phyloP scores from a whole-genome alignment of 1,140 invertebrate genomes.

The Triops cancriformis region DNA sequence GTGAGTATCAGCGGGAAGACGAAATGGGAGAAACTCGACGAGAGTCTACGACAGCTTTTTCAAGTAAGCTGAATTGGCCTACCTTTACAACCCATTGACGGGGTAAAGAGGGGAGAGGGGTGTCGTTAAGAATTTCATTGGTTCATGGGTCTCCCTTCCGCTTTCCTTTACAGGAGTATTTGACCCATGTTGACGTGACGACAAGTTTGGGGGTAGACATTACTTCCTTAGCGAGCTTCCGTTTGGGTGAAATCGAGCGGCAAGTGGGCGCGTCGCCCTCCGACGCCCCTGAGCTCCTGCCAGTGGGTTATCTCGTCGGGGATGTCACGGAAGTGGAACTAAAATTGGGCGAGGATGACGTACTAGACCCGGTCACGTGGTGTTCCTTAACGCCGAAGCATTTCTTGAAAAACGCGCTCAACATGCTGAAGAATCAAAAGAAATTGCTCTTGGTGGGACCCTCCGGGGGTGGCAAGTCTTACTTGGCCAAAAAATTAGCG shows the following conservation, averaged over 20 bases:
- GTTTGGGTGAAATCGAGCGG: slow-evolving; percentile 74
- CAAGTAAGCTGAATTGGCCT: slow-evolving; percentile 58
- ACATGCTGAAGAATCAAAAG: slow-evolving; percentile 64
- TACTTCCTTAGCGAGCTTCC: slow-evolving; percentile 84
- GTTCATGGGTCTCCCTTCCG: too few relatives aligned
- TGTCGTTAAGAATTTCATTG: too few relatives aligned
- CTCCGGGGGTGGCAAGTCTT: slow-evolving; percentile 94
- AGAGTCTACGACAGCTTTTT: slow-evolving; percentile 78
- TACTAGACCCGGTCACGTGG: background rate
- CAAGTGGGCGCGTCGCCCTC: slow-evolving; percentile 44
- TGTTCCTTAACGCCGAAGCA: slow-evolving; percentile 2
- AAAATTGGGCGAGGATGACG: slow-evolving; percentile 58
- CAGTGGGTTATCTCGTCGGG: slow-evolving; percentile 86
- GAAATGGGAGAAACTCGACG: slow-evolving; percentile 89
- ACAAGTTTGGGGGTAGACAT: slow-evolving; percentile 80
- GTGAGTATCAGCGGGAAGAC: slow-evolving; percentile 85
- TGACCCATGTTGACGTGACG: slow-evolving; percentile 82
- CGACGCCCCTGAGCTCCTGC: slow-evolving; percentile 71
- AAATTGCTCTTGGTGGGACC: slow-evolving; percentile 92
- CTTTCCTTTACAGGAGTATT: slow-evolving; percentile 58
- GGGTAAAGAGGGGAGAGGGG: too few relatives aligned
- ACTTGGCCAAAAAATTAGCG: slow-evolving; percentile 87
- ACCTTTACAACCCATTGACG: too few relatives aligned
- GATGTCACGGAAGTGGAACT: slow-evolving; percentile 62
- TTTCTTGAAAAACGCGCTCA: background rate